Percentiles rank a stretch among this genome's conserved stretches.
These are phyloP conservation scores for Lycaon pictus DNA, from an alignment of 2,113 vertebrate genomes.

Conservation along the genomic window DNA sequence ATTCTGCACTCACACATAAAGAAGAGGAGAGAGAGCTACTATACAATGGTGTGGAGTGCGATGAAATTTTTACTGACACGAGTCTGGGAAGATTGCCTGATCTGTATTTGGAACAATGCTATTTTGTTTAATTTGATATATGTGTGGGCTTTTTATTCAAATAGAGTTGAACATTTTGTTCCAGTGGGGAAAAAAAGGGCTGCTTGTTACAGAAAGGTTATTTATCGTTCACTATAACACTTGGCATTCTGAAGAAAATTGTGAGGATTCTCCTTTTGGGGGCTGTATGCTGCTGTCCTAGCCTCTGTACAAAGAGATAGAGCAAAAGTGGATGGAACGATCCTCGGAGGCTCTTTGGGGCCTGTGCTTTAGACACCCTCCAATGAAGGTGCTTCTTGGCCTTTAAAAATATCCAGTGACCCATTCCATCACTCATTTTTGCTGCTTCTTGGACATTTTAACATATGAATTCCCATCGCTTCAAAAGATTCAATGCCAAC, in stretches of 20 bases:
- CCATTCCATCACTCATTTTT: constrained; percentile 62
- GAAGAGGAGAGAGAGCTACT: constrained; percentile 13
- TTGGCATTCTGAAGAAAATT: constrained; percentile 63
- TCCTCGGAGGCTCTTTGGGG: background rate
- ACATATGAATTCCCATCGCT: constrained; percentile 51
- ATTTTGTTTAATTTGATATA: constrained; percentile 81
- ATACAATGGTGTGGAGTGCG: constrained; percentile 38
- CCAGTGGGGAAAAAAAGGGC: background rate
- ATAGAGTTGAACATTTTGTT: constrained; percentile 75
- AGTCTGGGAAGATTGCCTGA: constrained; percentile 72
- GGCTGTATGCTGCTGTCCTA: background rate
- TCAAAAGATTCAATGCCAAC: constrained; percentile 69
- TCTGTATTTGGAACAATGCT: constrained; percentile 75
- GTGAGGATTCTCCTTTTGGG: constrained; percentile 57
- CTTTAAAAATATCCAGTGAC: constrained; percentile 54
- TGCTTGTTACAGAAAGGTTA: constrained; percentile 77
- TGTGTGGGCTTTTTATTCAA: constrained; percentile 81
- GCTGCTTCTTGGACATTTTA: constrained; percentile 68
- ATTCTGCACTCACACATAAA: constrained; percentile 49
- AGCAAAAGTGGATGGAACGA: background rate
- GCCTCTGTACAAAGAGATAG: background rate
- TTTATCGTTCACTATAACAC: constrained; percentile 69
- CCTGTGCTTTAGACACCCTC: background rate
- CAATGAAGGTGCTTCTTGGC: constrained; percentile 43
- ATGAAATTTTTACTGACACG: constrained; percentile 74